phyloP scores from a whole-genome alignment of 2,113 vertebrate species.

The Crypturellus undulatus region DNA sequence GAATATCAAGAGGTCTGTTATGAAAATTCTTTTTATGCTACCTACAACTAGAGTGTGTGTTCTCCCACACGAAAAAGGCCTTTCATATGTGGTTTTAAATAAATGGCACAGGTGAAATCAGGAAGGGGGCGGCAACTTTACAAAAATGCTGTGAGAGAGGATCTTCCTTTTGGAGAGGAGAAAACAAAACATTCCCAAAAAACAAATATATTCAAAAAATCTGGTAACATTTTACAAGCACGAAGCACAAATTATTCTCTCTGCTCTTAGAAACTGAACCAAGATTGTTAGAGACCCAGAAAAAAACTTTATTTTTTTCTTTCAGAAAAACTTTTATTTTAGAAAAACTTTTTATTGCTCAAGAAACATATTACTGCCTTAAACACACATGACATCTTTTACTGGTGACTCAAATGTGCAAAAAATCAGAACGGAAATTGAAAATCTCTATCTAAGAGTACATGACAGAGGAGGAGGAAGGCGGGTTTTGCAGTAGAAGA shows the following conservation, averaged over 20 bases:
- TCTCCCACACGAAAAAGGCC: not conserved
- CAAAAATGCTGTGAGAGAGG: slow-evolving; percentile 16
- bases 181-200: slow-evolving; percentile 19
- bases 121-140: not conserved
- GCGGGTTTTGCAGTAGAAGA: not conserved
- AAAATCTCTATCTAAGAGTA: not conserved
- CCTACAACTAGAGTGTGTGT: too few relatives aligned
- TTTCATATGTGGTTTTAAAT: not conserved
- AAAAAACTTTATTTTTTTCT: not conserved
- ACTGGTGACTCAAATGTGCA: slow-evolving; percentile 27
- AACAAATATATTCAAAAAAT: slow-evolving; percentile 61
- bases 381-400: not conserved
- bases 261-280: slow-evolving; percentile 18
- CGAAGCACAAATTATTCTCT: slow-evolving; percentile 44
- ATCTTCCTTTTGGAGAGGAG: not conserved
- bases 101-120: not conserved
- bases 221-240: slow-evolving; percentile 66
- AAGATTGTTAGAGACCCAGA: slow-evolving; percentile 1
- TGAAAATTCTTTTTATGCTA: too few relatives aligned
- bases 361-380: not conserved
- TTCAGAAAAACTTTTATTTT: too few relatives aligned
- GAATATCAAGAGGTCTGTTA: too few relatives aligned
- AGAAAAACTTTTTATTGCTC: not conserved
- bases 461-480: not conserved
- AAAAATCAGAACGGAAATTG: slow-evolving; percentile 22